Evolutionary conservation across 1,140 invertebrate species (phyloP), one percentile per base, ranked within the genome.

Genomic region (Choristoneura fumiferana): DNA sequence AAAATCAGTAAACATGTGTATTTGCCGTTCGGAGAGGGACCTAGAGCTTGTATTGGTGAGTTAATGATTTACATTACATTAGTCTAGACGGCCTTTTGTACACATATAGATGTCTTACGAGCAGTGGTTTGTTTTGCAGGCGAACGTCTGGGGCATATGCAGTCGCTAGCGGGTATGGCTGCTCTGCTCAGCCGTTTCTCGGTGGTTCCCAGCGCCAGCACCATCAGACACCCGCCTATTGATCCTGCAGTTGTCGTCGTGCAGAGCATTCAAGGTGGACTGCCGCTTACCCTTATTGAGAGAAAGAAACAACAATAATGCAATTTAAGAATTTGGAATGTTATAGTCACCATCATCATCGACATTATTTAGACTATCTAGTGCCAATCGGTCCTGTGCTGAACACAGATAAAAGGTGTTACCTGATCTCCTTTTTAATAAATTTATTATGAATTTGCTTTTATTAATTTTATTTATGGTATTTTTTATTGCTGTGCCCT

Each of bases 1-100:
- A 62, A 62, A 5, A 69, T 91, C 35, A 85, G 77, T 62, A 82
- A 63, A 2, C 90, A 84, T 67, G 40, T 84, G 1, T 93, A 90
- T 70, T 67, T 94, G 29, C 92, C 94, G 1, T 95, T 94, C 70
- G 93, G 93, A 0, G 92, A 93, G 58, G 93, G 93, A 13, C 91
- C 91, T 0, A 81, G 93, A 8, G 92, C 91, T 66, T 94, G 93
- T 71, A 92, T 94, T 61, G 93, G 92, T 86, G 54, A 58, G 56
- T 55, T 4, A 38, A 37, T 9, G 1, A 37, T 4, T 5, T 5
- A 9, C 33, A 34, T 34, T 34, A 37, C 9, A 2, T 6, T n/a
- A 1, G 9, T 37, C 2, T 10, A 10, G 1, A 37, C 2, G 12
- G 2, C 9, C 4, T 2, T 37, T 10, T 8, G 36, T 4, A 37